A percentile compares a stretch with the other conserved stretches of the same genome.
phyloP scores from a whole-genome alignment of 2,888 invertebrate species.

The Cataglyphis cursor region DNA sequence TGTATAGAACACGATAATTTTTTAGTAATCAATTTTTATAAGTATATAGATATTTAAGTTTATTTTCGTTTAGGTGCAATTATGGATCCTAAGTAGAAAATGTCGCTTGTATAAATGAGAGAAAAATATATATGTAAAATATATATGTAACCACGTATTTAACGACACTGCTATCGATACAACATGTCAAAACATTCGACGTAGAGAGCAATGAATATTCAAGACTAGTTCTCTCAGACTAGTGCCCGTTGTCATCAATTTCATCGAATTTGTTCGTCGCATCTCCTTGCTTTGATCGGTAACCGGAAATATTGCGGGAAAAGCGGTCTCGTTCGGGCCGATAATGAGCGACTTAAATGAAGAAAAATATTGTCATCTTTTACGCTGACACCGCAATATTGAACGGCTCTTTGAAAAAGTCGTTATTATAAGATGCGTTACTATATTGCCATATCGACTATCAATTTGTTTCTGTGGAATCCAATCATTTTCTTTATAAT shows the following conservation, averaged over 20 bases:
- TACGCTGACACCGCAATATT: neutral
- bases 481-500: constrained; percentile 2
- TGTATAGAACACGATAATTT: neutral
- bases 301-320: constrained; percentile 53
- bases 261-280: constrained; percentile 64
- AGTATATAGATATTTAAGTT: neutral
- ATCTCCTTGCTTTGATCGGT: constrained; percentile 62
- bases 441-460: constrained; percentile 22
- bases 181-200: constrained; percentile 34
- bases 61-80: neutral
- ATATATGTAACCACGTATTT: neutral
- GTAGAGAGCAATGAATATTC: constrained; percentile 68
- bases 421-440: constrained; percentile 29
- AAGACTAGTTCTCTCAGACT: constrained; percentile 63
- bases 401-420: constrained; percentile 46
- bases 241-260: constrained; percentile 48
- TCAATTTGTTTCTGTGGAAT: constrained; percentile 11
- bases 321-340: constrained; percentile 33
- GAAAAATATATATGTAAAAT: neutral
- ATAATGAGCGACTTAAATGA: constrained; percentile 51
- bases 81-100: neutral
- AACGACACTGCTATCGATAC: constrained; percentile 43
- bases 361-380: constrained; percentile 45
- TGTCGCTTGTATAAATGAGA: neutral
- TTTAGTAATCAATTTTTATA: neutral